Evolutionary conservation across 1,140 invertebrate genomes (phyloP), one percentile per base, ranked within the genome.

Genomic region (Drosophila ercepeae): DNA sequence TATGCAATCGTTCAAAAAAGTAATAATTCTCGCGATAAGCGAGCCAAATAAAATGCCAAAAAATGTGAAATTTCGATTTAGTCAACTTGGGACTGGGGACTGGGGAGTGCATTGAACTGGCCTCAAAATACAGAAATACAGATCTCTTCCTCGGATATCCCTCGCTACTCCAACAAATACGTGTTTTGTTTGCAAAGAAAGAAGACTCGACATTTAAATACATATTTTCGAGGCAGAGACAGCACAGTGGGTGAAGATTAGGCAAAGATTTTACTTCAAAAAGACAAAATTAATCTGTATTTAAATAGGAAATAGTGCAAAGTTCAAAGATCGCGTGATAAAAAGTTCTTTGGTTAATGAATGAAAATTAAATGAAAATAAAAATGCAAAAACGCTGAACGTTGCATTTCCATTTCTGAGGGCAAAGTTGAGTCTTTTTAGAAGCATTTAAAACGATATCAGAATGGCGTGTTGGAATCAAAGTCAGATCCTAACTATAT

Each of bases 171-270:
- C 21, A 21, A 21, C 21, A 21, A 51, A 76, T 51, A 68, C 69
- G 63, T 65, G 69, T 78, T 78, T 61, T 77, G 68, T 82, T 74
- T 82, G 71, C 41, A 8, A 52, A 59, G 52, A 55, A 36, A 54
- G 46, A 45, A 53, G 27, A 7, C 16, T 63, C 21, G 46, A 32
- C 19, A 75, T 46, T 65, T 52, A 65, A 71, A 52, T 70, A 32
- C 29, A 36, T 36, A 36, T 53, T 70, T 53, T 18, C 32, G 29
- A 0, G 44, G 13, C 21, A 0, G 29, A 0, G 44, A 19, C 21
- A 0, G n/a, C 16, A 61, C 60, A 41, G 55, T 64, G 57, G 60
- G 19, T 4, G 0, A 19, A 32, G 21, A 3, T 2, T 1, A 5
- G 2, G 4, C 21, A 21, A 21, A n/a, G n/a, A n/a, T 13, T 41